Percentiles rank a stretch among this genome's conserved stretches.
phyloP scores from a whole-genome alignment of 2,113 vertebrate genomes.

The Tachysurus vachellii region DNA sequence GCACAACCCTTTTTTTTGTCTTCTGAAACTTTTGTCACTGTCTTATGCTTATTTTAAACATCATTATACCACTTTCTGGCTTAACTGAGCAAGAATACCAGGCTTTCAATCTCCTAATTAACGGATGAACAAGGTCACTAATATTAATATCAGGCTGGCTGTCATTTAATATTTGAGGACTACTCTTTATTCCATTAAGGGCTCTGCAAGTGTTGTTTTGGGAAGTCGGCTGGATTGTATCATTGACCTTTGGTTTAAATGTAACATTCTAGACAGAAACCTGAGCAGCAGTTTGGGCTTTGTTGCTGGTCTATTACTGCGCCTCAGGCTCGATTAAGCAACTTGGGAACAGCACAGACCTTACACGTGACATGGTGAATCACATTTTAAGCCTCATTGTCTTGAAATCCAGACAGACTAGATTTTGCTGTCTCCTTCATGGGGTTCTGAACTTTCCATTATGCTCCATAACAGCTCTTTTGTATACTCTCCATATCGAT shows the following conservation, averaged over 20 bases:
- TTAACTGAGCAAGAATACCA: constrained; percentile 3
- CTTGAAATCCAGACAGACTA: neutral
- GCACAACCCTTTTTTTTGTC: neutral
- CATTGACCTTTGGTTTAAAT: neutral
- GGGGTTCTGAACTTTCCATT: neutral
- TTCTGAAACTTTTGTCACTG: too few relatives aligned
- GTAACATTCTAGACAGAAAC: neutral
- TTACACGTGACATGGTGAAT: neutral
- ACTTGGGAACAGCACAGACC: neutral
- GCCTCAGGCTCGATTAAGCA: neutral
- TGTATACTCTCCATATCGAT: neutral
- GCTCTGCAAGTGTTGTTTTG: neutral
- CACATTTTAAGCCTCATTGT: neutral
- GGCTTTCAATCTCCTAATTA: neutral
- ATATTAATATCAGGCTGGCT: neutral
- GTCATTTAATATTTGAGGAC: neutral
- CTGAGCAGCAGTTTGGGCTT: constrained; percentile 2
- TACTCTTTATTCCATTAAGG: neutral
- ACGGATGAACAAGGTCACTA: neutral
- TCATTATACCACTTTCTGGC: neutral
- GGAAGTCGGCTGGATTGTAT: neutral
- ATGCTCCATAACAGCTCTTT: neutral
- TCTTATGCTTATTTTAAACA: neutral
- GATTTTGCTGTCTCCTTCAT: neutral
- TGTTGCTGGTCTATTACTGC: neutral